Evolutionary conservation across 2,113 vertebrate species (phyloP).

Genomic region (Ammodytes marinus): DNA sequence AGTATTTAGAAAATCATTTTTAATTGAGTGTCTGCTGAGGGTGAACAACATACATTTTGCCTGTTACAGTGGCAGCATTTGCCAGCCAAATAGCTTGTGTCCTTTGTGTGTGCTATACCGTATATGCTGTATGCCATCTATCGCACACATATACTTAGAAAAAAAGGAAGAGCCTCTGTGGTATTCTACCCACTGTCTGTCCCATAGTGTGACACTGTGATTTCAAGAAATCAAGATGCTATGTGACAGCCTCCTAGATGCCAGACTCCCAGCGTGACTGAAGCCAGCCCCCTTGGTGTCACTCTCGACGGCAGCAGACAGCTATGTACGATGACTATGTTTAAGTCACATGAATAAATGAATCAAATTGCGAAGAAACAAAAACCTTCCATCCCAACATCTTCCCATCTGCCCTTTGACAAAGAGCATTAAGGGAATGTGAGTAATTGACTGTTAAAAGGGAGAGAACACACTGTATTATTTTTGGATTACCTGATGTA

Average conservation of each 20-base stretch:
- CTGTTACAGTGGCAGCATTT: slow-evolving; percentile 26
- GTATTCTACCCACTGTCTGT: slow-evolving; percentile 23
- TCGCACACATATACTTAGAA: slow-evolving; percentile 5
- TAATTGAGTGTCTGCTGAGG: slow-evolving; percentile 1
- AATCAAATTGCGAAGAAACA: slow-evolving; percentile 14
- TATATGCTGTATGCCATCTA: slow-evolving; percentile 27
- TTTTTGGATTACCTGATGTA: slow-evolving; percentile 61
- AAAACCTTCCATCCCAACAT: slow-evolving; percentile 20
- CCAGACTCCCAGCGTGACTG: slow-evolving; percentile 36
- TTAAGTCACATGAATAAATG: slow-evolving; percentile 32
- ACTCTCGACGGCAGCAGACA: slow-evolving; percentile 38
- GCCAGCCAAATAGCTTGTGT: slow-evolving; percentile 26
- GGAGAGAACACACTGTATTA: slow-evolving; percentile 49
- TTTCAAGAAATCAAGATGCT: slow-evolving; percentile 49
- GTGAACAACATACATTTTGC: slow-evolving; percentile 1
- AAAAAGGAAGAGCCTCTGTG: slow-evolving; percentile 35
- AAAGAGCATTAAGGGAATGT: slow-evolving; percentile 29
- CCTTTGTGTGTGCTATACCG: slow-evolving; percentile 31
- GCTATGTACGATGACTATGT: slow-evolving; percentile 3
- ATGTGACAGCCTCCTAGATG: slow-evolving; percentile 35
- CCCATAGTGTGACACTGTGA: slow-evolving; percentile 44
- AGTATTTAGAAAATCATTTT: too few relatives aligned
- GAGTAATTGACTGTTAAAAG: slow-evolving; percentile 63
- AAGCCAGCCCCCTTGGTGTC: slow-evolving; percentile 37
- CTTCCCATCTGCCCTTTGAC: slow-evolving; percentile 14